Conservation (phyloP, 30 jellyfish, hydroid and myxozoan species). For the Chironex yamaguchii region DNA sequence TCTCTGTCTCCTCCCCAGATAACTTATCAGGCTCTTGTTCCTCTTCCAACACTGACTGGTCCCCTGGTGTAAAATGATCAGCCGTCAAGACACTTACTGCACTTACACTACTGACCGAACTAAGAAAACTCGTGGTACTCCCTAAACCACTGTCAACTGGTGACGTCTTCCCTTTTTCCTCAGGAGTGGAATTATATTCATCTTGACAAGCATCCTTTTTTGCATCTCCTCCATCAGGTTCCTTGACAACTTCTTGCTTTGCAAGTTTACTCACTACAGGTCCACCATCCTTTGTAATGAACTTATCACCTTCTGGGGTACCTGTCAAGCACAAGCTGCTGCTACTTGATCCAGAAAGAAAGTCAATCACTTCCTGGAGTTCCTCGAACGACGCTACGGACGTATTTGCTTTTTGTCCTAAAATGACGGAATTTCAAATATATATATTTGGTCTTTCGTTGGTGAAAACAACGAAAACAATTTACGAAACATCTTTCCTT, state of each 20-base stretch:
- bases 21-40: background rate
- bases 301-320: slow-evolving; percentile 25
- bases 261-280: slow-evolving; percentile 4
- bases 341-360: slow-evolving; percentile 93
- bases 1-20: background rate
- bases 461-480: too few species aligned
- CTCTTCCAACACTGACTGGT: background rate
- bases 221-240: background rate
- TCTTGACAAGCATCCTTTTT: background rate
- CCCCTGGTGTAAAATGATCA: background rate
- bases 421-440: too few species aligned
- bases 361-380: slow-evolving; percentile 95
- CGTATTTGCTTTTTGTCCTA: slow-evolving; percentile 58
- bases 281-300: slow-evolving; percentile 22
- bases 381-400: slow-evolving; percentile 98
- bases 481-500: too few species aligned
- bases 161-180: slow-evolving; percentile 45
- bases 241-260: slow-evolving; percentile 4
- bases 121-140: slow-evolving; percentile 73
- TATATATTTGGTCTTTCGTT: too few species aligned
- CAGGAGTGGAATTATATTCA: slow-evolving; percentile 8
- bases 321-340: slow-evolving; percentile 82
- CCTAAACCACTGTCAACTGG: slow-evolving; percentile 88
- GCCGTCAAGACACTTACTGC: background rate
- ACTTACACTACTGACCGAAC: slow-evolving; percentile 13